Evolutionary conservation across 2,113 vertebrate species (phyloP).

Genomic region (Ginglymostoma cirratum): DNA sequence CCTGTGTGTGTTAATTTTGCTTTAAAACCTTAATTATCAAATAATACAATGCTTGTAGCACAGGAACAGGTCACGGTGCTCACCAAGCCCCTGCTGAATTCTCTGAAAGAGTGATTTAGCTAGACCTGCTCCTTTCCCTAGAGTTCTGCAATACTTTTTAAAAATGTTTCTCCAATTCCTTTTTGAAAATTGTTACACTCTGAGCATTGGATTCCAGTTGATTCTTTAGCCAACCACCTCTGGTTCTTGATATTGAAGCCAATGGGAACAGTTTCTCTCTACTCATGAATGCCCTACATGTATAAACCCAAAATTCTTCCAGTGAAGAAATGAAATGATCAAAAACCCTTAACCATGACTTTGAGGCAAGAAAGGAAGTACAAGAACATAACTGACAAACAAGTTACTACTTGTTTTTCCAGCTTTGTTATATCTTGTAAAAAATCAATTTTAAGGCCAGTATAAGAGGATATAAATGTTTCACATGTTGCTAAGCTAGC

Average conservation of each 20-base stretch:
- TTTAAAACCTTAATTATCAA: background rate
- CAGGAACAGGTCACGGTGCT: too few species aligned
- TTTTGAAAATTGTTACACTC: too few species aligned
- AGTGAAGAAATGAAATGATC: background rate
- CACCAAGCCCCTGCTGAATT: too few species aligned
- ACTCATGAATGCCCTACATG: background rate
- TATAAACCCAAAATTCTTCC: background rate
- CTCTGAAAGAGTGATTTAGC: too few species aligned
- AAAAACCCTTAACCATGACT: background rate
- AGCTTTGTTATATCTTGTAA: background rate
- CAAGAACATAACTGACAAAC: background rate
- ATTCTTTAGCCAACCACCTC: too few species aligned
- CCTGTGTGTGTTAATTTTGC: background rate
- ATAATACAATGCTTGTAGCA: too few species aligned
- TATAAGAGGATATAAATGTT: background rate
- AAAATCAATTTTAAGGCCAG: background rate
- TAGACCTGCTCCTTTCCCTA: too few species aligned
- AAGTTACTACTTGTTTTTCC: background rate
- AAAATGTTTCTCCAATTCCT: too few species aligned
- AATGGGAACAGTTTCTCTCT: too few species aligned
- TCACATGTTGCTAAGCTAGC: background rate
- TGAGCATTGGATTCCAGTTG: too few species aligned
- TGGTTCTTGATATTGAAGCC: too few species aligned
- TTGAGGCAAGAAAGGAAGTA: background rate
- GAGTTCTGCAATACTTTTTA: too few species aligned